Base-by-base conservation (phyloP, 2,888 invertebrate genomes). In the Microchrysa polita region DNA sequence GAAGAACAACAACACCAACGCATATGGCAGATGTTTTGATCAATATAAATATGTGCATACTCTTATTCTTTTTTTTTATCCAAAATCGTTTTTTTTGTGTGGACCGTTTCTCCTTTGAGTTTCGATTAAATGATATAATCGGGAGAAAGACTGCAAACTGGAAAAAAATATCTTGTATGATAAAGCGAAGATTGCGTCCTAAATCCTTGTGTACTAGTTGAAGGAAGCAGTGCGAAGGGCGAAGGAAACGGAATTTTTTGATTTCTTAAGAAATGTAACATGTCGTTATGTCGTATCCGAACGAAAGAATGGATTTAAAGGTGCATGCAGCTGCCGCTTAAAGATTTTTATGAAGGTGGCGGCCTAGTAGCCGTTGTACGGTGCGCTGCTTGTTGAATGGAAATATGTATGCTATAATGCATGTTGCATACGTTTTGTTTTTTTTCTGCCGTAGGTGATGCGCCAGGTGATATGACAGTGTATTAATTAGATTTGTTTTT, bases 251-350 rank as follows among this genome's bases (percentile, higher is more conserved):
- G 16, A 12, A 12, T n/a, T 22, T n/a, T 22, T 22, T 22, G 57
- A 60, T 63, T 63, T 63, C 61, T 63, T 63, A 63, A 63, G 61
- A 63, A 34, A 63, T 42, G 61, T 40, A 63, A 12, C 61, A 63
- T 63, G 42, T 63, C 61, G n/a, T 63, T 55, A n/a, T n/a, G 12
- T 48, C 48, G 48, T 48, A 48, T 48, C 48, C 5, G 48, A 18
- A n/a, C n/a, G n/a, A 16, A 27, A 60, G 40, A 63, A 63, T 63
- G 42, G 34, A 60, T 27, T 34, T 23, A 60, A 60, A 60, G 60
- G 34, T 60, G 60, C 60, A 60, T 60, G 34, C 34, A 60, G 60
- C 23, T 55, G 60, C 23, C 18, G 55, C 18, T 27, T 5, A 12
- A 23, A 14, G 60, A 27, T 23, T 27, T n/a, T 23, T 34, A 60